A percentile compares a stretch with the other conserved stretches of the same genome.
phyloP scores from a whole-genome alignment of 2,888 invertebrate species.

The Cantharis rustica region DNA sequence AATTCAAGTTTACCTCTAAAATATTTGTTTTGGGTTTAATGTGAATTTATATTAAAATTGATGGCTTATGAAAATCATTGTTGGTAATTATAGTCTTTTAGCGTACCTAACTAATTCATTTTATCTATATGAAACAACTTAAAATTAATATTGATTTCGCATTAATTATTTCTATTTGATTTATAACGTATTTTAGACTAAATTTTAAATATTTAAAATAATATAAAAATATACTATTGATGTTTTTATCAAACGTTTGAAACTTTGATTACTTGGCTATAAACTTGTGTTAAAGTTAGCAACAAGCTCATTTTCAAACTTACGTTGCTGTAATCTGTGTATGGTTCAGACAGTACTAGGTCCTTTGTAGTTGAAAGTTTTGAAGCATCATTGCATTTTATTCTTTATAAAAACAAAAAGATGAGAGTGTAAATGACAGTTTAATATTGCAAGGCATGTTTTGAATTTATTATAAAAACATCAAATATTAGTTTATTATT shows the following conservation, averaged over 20 bases:
- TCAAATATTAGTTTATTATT: neutral
- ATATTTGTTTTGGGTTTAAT: constrained; percentile 1
- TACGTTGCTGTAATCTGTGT: constrained; percentile 4
- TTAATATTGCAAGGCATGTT: constrained; percentile 4
- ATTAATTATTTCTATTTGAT: constrained; percentile 8
- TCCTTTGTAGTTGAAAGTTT: constrained; percentile 8
- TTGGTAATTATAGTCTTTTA: neutral
- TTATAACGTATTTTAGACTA: neutral
- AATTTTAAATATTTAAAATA: neutral
- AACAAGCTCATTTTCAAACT: constrained; percentile 1
- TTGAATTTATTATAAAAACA: neutral
- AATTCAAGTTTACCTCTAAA: constrained; percentile 2
- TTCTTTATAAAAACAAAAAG: constrained; percentile 11
- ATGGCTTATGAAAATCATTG: constrained; percentile 1
- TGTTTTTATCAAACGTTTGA: constrained; percentile 7
- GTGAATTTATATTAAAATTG: constrained; percentile 4
- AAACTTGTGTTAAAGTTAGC: constrained; percentile 1
- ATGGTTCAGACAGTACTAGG: constrained; percentile 8
- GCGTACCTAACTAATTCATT: constrained; percentile 3
- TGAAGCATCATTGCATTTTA: constrained; percentile 12
- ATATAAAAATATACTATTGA: constrained; percentile 8
- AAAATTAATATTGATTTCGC: constrained; percentile 12
- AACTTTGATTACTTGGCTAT: constrained; percentile 13
- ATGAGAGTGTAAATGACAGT: constrained; percentile 12
- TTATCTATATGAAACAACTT: constrained; percentile 4